Conservation (phyloP, 1,140 invertebrate genomes). For the Nixonia krombeini region DNA sequence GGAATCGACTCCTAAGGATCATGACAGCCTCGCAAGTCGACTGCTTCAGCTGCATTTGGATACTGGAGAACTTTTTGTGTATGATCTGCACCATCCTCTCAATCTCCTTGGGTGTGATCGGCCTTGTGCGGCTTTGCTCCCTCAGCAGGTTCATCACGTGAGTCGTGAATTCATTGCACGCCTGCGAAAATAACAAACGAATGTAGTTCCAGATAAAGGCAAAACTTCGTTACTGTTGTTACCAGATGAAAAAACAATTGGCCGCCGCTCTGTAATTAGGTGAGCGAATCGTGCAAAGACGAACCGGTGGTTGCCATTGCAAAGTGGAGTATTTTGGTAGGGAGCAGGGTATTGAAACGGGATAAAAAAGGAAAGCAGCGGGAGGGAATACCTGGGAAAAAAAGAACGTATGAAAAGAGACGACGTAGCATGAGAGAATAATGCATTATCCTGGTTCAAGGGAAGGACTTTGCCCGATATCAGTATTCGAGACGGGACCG, state of each 20-base stretch:
- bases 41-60: slow-evolving; percentile 99
- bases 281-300: no score
- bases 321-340: neutral
- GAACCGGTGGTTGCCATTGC: no score
- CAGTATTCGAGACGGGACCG: slow-evolving; percentile 67
- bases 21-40: slow-evolving; percentile 99
- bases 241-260: neutral
- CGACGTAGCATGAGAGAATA: slow-evolving; percentile 45
- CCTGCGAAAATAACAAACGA: slow-evolving; percentile 75
- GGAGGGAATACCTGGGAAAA: slow-evolving; percentile 14
- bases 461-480: slow-evolving; percentile 66
- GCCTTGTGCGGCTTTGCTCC: slow-evolving; percentile 97
- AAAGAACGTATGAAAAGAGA: slow-evolving; percentile 22
- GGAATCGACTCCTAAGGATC: slow-evolving; percentile 94
- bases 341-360: neutral
- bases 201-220: no score
- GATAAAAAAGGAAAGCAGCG: neutral
- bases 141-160: slow-evolving; percentile 98
- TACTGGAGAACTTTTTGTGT: slow-evolving; percentile 99
- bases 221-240: no score
- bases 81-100: slow-evolving; percentile 99
- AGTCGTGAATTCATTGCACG: slow-evolving; percentile 99
- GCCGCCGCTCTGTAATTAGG: no score
- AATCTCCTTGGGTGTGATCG: slow-evolving; percentile 95
- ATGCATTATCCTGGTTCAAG: slow-evolving; percentile 69